Evolutionary conservation across 2,888 invertebrate species (phyloP), one percentile per base, ranked within the genome.

Genomic region (Prosapia bicincta): DNA sequence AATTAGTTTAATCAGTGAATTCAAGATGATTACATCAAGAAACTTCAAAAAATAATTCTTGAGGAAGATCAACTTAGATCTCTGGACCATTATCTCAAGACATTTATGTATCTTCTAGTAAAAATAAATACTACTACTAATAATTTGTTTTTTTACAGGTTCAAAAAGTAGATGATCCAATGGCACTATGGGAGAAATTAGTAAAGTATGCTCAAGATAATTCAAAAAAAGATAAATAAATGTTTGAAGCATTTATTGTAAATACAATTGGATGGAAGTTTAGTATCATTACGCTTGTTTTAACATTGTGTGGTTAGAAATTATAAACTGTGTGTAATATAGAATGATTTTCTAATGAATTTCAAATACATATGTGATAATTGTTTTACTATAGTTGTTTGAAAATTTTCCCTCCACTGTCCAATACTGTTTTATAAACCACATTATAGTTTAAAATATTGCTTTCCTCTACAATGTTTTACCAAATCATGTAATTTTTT

Each of bases 131-230:
- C 30, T 30, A 6, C 9, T 6, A 30, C 9, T 30, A 30, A 30
- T 30, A 30, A 30, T 66, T 65, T 75, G 81, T 24, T 79, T 81
- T 80, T 79, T 86, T 87, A 75, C 85, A 96, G 95, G 88, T 96
- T 79, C 95, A 95, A 7, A 90, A 91, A 83, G 93, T 96, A 5
- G 95, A 96, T 85, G 93, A 96, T 81, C 97, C 96, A 3, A 85
- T 87, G 77, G 91, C 90, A 80, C 83, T 96, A 81, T 85, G 91
- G 82, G 90, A 91, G 79, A 92, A 91, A 84, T 84, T 93, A 66
- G 91, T 90, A 84, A 89, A 90, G 73, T 91, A 88, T 83, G 84
- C 92, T 25, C 92, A 94, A 79, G 81, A 81, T 81, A 79, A 81
- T 81, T 82, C 79, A 77, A 80, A 81, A 66, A 80, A 82, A 65